These are phyloP conservation scores for Notechis scutatus DNA, from an alignment of 2,113 vertebrate genomes.

Conservation along the genomic window DNA sequence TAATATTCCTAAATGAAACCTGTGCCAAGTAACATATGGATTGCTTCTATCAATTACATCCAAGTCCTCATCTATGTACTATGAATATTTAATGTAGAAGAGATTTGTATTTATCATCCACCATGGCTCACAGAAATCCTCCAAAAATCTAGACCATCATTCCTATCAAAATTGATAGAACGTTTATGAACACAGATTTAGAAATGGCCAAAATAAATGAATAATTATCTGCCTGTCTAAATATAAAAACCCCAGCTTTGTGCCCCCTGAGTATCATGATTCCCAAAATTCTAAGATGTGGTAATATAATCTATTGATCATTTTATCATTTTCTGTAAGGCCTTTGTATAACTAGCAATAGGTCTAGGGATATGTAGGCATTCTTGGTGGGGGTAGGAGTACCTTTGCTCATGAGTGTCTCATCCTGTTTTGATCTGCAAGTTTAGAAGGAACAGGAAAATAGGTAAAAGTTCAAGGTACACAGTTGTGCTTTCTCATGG, in stretches of 20 bases:
- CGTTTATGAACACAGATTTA: neutral
- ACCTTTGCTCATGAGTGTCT: too few relatives aligned
- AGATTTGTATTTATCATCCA: neutral
- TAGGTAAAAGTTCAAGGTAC: too few relatives aligned
- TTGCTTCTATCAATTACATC: neutral
- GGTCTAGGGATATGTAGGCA: too few relatives aligned
- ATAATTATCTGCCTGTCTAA: neutral
- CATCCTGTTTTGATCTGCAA: too few relatives aligned
- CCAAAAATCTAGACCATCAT: neutral
- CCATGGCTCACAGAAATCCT: neutral
- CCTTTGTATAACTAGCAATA: too few relatives aligned
- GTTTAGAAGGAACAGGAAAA: too few relatives aligned
- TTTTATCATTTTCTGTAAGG: too few relatives aligned
- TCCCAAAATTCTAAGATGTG: neutral
- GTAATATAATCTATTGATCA: too few relatives aligned
- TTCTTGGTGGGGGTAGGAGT: too few relatives aligned
- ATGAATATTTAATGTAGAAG: neutral
- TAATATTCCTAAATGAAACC: neutral
- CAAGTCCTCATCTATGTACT: neutral
- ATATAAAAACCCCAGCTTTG: neutral
- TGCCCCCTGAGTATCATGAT: neutral
- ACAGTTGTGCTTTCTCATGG: too few relatives aligned
- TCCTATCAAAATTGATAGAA: neutral
- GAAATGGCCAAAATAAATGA: neutral
- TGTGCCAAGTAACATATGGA: neutral